phyloP scores from a whole-genome alignment of 2,113 vertebrate species.

The Amia ocellicauda region DNA sequence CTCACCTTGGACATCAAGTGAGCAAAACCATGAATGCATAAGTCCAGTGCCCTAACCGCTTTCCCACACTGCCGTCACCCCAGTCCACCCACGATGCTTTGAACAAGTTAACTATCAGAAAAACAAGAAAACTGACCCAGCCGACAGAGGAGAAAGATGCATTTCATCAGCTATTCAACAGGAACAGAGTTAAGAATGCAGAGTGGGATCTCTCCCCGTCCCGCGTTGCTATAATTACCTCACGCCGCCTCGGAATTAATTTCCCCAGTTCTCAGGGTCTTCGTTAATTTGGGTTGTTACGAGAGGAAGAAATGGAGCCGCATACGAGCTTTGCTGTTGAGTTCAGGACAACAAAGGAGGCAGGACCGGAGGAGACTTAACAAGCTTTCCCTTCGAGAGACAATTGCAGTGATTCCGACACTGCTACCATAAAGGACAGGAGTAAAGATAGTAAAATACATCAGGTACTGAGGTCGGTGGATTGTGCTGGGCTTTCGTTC shows the following conservation, averaged over 20 bases:
- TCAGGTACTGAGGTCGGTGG: not conserved
- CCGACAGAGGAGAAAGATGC: no score
- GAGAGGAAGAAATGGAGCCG: slow-evolving; percentile 4
- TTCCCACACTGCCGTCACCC: no score
- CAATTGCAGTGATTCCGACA: slow-evolving; percentile 1
- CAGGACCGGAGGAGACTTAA: not conserved
- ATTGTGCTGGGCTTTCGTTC: slow-evolving; percentile 5
- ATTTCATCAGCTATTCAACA: not conserved
- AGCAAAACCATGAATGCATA: no score
- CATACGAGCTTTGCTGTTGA: not conserved
- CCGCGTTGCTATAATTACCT: not conserved
- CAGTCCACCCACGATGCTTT: no score
- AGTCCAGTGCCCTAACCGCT: no score
- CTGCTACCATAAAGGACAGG: no score
- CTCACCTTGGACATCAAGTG: no score
- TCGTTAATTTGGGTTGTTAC: slow-evolving; percentile 19
- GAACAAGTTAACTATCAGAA: no score
- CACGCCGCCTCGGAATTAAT: not conserved
- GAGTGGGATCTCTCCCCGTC: not conserved
- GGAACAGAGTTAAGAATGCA: not conserved
- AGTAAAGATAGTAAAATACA: not conserved
- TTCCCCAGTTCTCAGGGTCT: slow-evolving; percentile 2
- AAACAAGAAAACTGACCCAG: no score
- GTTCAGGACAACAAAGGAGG: not conserved
- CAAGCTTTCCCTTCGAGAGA: slow-evolving; percentile 4